Conservation (phyloP, 1,140 invertebrate genomes). For the Wasmannia auropunctata region DNA sequence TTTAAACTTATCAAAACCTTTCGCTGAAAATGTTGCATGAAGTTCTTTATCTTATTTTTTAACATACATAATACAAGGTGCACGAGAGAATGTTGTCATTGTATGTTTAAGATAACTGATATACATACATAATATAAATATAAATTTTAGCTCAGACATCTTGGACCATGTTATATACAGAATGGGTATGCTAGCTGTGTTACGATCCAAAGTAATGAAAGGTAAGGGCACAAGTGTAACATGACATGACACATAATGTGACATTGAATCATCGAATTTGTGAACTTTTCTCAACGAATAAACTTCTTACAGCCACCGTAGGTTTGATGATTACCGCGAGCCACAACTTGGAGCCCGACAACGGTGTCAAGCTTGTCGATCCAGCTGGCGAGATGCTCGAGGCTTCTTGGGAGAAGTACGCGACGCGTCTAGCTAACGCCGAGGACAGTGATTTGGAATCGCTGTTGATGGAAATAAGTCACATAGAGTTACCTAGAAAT, state of each 20-base stretch:
- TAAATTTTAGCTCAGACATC: constrained; percentile 89
- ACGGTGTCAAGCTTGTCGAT: constrained; percentile 98
- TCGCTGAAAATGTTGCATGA: neutral
- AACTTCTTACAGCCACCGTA: constrained; percentile 86
- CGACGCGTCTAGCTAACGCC: constrained; percentile 94
- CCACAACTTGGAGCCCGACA: constrained; percentile 98
- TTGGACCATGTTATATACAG: constrained; percentile 96
- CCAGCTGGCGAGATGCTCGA: constrained; percentile 98
- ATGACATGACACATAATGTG: neutral
- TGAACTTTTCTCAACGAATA: constrained; percentile 47
- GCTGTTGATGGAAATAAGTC: no score
- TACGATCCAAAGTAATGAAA: constrained; percentile 92
- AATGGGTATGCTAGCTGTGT: constrained; percentile 96
- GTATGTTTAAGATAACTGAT: neutral
- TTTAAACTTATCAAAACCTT: neutral
- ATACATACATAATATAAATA: neutral
- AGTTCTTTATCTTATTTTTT: neutral
- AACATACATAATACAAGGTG: neutral
- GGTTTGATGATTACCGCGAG: constrained; percentile 99
- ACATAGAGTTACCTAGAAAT: no score
- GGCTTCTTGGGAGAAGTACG: constrained; percentile 94
- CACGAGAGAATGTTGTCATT: neutral
- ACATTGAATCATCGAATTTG: constrained; percentile 3
- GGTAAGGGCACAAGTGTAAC: constrained; percentile 85
- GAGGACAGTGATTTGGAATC: constrained; percentile 84